Evolutionary conservation across 1,140 invertebrate species (phyloP), one percentile per base, ranked within the genome.

Genomic region (Tetragnatha versicolor): DNA sequence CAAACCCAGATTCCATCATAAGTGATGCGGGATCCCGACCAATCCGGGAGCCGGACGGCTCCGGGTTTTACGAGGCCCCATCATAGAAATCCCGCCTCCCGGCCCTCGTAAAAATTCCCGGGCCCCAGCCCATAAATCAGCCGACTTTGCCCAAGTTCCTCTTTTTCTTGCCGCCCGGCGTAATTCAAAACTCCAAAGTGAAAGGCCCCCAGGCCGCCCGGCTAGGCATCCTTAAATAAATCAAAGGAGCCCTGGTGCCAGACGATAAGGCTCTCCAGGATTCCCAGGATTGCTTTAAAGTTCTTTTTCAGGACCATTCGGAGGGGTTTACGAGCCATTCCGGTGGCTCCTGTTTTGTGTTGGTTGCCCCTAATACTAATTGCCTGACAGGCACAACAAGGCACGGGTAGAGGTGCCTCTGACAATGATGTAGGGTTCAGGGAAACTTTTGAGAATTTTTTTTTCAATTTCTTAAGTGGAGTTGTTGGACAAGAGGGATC

Each of bases 281-380:
- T 69, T 69, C 37, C n/a, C 33, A 69, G 49, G 66, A 69, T 69
- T 69, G 45, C 66, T 69, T 53, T 69, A 69, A 69, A 69, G 66
- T 69, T 53, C 66, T 69, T 69, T 53, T 69, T 69, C 63, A 47
- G 42, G 29, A 9, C 47, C 35, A 17, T 39, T 69, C 29, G 25
- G 31, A 22, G 66, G 53, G 47, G 53, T 69, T 69, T 69, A 69
- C 31, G 66, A 53, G 31, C 33, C 27, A 33, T 47, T 69, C 31
- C 49, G 29, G 12, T n/a, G 60, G 14, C 35, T 42, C n/a, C 27
- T 31, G 17, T 65, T 31, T 31, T 39, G 37, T 42, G 9, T 6
- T 2, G 14, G 37, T 20, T 10, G n/a, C 9, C 9, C 29, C 31
- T 69, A 33, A 20, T 53, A 53, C 66, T 69, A 69, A 69, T 69